These are phyloP conservation scores for Perca schrenkii DNA, from an alignment of 2,113 vertebrate species.

Conservation along the genomic window DNA sequence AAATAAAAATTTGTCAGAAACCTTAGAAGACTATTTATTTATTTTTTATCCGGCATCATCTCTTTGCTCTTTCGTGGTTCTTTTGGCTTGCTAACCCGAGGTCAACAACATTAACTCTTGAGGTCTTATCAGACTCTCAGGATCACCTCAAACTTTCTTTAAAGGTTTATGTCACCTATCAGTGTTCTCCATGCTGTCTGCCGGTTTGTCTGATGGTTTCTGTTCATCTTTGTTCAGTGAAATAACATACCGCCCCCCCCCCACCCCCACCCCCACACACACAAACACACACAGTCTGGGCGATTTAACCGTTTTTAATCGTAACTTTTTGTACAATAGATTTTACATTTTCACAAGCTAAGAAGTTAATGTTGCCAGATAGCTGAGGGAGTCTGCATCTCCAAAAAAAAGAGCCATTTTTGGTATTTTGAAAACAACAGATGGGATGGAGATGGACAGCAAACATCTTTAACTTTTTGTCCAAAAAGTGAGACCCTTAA, in stretches of 20 bases:
- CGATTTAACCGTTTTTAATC: slow-evolving; percentile 82
- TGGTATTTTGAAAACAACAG: slow-evolving; percentile 62
- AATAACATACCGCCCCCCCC: slow-evolving; percentile 39
- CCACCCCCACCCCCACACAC: no score
- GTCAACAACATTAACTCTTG: neutral
- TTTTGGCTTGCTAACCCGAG: neutral
- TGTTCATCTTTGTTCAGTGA: neutral
- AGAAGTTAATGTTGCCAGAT: slow-evolving; percentile 75
- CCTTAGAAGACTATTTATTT: slow-evolving; percentile 1
- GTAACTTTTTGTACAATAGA: slow-evolving; percentile 83
- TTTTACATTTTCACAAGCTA: slow-evolving; percentile 87
- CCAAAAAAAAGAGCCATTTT: slow-evolving; percentile 42
- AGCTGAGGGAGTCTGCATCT: slow-evolving; percentile 63
- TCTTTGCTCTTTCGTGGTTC: neutral
- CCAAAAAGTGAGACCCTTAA: slow-evolving; percentile 19
- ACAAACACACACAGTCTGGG: slow-evolving; percentile 20
- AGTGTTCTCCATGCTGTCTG: neutral
- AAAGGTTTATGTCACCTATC: neutral
- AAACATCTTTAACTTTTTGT: slow-evolving; percentile 49
- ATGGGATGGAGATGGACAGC: slow-evolving; percentile 57
- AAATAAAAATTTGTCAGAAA: neutral
- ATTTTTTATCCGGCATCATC: slow-evolving; percentile 4
- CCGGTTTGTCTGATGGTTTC: neutral
- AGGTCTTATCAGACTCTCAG: neutral
- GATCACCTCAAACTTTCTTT: slow-evolving; percentile 9